Evolutionary conservation across 2,797 vertebrate species (phyloP), one percentile per base, ranked within the genome.

Genomic region (Pampus argenteus): DNA sequence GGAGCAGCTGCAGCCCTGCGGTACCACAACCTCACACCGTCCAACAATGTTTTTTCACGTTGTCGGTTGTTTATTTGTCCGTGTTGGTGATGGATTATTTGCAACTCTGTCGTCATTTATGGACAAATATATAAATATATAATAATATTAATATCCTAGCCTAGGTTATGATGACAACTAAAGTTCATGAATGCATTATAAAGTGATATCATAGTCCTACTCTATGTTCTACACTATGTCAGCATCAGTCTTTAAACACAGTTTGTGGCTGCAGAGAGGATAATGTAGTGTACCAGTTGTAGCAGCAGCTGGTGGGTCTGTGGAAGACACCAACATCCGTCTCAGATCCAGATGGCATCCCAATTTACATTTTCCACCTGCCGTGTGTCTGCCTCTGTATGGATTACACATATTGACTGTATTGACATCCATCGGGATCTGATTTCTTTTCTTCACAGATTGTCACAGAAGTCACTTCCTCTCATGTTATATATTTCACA

Each of bases 351-450:
- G 13, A 36, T 8, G 23, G 26, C 40, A 56, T 81, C 40, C 31
- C 36, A 76, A 56, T 61, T 66, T 63, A 45, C 47, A 61, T 79
- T 69, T 69, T 69, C 26, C 36, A 34, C 49, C 52, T 48, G 40
- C 50, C 61, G 36, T 69, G 68, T 68, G 57, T 42, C 47, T 11
- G 14, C 54, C 49, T 58, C 52, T 55, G 48, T 62, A 73, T 62
- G 71, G 67, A 52, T 1, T 2, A 10, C 47, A 57, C 45, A 64
- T 42, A 64, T 83, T 38, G 42, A 73, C 65, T 47, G 26, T 15
- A 22, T 44, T 67, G 20, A 18, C 22, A 9, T 71, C 67, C 55
- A 18, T 2, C 29, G 9, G 65, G 28, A 57, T 40, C 25, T 59
- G 31, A 40, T 81, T 74, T 63, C 10, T 66, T 55, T 70, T 29